phyloP scores from a whole-genome alignment of 2,797 vertebrate species.

The Acipenser oxyrinchus region DNA sequence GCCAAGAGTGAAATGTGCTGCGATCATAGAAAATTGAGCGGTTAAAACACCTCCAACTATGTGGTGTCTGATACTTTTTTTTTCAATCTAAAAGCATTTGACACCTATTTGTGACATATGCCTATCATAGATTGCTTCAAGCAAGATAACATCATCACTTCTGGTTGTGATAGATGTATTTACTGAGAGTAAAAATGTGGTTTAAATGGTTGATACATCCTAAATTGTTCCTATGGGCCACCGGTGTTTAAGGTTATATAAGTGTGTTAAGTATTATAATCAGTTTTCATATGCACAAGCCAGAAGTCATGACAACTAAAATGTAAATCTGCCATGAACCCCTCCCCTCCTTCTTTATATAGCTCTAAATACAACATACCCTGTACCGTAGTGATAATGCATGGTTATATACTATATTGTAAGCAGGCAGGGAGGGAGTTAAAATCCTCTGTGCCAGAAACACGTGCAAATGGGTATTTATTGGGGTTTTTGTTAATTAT shows the following conservation, averaged over 20 bases:
- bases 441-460: too few species aligned
- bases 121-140: constrained; percentile 60
- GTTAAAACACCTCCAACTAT: constrained; percentile 36
- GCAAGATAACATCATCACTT: constrained; percentile 55
- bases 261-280: neutral
- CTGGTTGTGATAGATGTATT: constrained; percentile 41
- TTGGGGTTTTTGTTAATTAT: too few species aligned
- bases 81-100: constrained; percentile 66
- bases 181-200: constrained; percentile 53
- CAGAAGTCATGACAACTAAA: too few species aligned
- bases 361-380: too few species aligned
- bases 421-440: too few species aligned
- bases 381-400: too few species aligned
- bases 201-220: constrained; percentile 43
- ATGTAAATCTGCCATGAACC: too few species aligned
- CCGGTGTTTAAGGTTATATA: constrained; percentile 8
- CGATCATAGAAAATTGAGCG: constrained; percentile 32
- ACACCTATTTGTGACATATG: constrained; percentile 74
- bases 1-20: constrained; percentile 31
- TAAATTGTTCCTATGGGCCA: constrained; percentile 29
- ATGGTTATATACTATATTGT: too few species aligned
- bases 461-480: too few species aligned
- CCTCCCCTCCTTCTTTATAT: too few species aligned
- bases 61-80: constrained; percentile 63
- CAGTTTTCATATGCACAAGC: neutral